Evolutionary conservation across 2,113 vertebrate species (phyloP), one percentile per base, ranked within the genome.

Genomic region (Notothenia rossii): DNA sequence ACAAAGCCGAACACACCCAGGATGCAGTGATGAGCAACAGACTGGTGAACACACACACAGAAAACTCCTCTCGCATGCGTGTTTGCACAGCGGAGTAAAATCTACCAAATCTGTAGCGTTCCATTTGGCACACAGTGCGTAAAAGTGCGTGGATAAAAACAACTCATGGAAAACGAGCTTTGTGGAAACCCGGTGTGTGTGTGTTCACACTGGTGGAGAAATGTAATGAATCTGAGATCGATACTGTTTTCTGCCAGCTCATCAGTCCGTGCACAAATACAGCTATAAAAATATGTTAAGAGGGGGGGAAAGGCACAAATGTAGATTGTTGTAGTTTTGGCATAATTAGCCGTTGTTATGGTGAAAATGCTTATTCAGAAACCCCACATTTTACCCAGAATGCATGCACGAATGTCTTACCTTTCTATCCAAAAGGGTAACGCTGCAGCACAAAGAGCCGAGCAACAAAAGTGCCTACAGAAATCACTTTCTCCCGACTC

Each of bases 371-470:
- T 11, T 2, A 11, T 0, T 5, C 6, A 48, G 20, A 10, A 20
- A 56, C 10, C 20, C 12, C 11, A 33, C 7, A 53, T 2, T 22
- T 67, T 58, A 0, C 36, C 45, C 64, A 33, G 0, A 59, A 61
- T 22, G 11, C 29, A 48, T 67, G 58, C 25, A 60, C 64, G 51
- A 7, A 51, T 5, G 17, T 80, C 77, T 84, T 86, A 91, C 92
- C 92, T 91, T 90, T 85, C 56, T 60, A 36, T 45, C 64, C 73
- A 10, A 62, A 36, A 36, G 66, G 29, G 60, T 48, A 56, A 62
- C 43, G 66, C 68, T n/a, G 50, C 71, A 58, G 84, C 92, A 91
- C 90, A 92, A 92, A 91, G 91, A 89, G 80, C 70, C 55, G 46
- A 55, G 17, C 85, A 53, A 40, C 67, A n/a, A 71, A 84, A 75